A percentile compares a stretch with the other conserved stretches of the same genome.
Evolutionary conservation across 2,888 invertebrate genomes (phyloP).

Genomic region (Chrysodeixis includens): DNA sequence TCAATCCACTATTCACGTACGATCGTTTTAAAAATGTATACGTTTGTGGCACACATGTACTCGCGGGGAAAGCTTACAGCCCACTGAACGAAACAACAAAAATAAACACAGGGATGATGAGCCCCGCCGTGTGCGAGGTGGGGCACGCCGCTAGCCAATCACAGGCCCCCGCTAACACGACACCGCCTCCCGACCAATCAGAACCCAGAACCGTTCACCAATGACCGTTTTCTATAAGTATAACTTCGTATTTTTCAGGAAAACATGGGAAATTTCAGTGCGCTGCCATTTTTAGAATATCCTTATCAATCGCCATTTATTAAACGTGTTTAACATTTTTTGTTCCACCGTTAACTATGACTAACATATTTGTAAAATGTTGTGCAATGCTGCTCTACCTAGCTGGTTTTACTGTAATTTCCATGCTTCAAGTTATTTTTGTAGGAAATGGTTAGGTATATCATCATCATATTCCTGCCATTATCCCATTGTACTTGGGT

Average conservation of each 20-base stretch:
- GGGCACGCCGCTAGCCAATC: constrained; percentile 73
- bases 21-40: constrained; percentile 41
- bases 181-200: constrained; percentile 81
- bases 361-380: constrained; percentile 3
- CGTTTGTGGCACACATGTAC: constrained; percentile 65
- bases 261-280: constrained; percentile 75
- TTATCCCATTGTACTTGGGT: too few relatives aligned
- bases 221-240: constrained; percentile 66
- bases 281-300: constrained; percentile 65
- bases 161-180: constrained; percentile 45
- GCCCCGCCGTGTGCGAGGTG: constrained; percentile 73
- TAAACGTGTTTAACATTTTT: constrained; percentile 31
- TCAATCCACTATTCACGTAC: constrained; percentile 54
- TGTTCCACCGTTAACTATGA: constrained; percentile 9
- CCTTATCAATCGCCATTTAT: constrained; percentile 57
- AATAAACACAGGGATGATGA: constrained; percentile 87
- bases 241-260: constrained; percentile 75
- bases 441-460: not conserved
- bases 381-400: not conserved
- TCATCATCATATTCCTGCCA: too few relatives aligned
- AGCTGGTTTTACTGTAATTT: not conserved
- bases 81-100: constrained; percentile 85
- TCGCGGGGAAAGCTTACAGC: constrained; percentile 80
- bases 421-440: not conserved
- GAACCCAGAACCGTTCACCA: constrained; percentile 63